Conservation (phyloP, 35 echinoderm and acorn worm species). For the Heliocidaris tuberculata region DNA sequence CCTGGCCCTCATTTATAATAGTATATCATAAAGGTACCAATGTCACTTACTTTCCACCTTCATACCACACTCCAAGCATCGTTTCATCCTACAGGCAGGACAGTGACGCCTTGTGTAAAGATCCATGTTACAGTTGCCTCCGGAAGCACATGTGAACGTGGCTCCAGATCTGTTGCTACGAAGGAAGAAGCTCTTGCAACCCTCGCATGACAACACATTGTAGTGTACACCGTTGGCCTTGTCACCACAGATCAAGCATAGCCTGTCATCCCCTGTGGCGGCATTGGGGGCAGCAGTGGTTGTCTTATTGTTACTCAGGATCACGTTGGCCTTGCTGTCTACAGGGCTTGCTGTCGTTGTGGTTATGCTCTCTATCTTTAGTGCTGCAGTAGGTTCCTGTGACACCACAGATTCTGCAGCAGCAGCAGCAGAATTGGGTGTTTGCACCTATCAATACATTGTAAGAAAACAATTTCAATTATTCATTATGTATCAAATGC, state of each 20-base stretch:
- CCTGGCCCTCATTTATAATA: background rate
- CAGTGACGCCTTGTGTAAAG: constrained; percentile 96
- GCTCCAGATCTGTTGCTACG: constrained; percentile 83
- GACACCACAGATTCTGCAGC: background rate
- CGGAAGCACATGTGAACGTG: constrained; percentile 75
- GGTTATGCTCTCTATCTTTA: background rate
- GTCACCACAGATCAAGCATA: constrained; percentile 94
- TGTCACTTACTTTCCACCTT: constrained; percentile 77
- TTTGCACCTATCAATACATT: background rate
- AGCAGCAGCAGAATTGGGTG: constrained; percentile 9
- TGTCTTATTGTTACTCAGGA: background rate
- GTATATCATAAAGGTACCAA: background rate
- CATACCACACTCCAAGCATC: constrained; percentile 89
- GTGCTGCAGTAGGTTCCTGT: background rate
- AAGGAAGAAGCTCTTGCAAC: constrained; percentile 97
- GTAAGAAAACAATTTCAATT: no score
- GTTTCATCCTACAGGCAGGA: constrained; percentile 86
- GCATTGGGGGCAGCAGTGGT: background rate
- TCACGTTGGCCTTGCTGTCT: background rate
- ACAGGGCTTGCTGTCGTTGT: background rate
- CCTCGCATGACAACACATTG: constrained; percentile 98
- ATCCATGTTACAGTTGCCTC: constrained; percentile 93
- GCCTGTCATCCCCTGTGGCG: background rate
- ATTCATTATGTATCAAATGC: no score
- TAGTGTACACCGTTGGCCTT: constrained; percentile 96